phyloP scores from a whole-genome alignment of 2,113 vertebrate species.

The Daubentonia madagascariensis region DNA sequence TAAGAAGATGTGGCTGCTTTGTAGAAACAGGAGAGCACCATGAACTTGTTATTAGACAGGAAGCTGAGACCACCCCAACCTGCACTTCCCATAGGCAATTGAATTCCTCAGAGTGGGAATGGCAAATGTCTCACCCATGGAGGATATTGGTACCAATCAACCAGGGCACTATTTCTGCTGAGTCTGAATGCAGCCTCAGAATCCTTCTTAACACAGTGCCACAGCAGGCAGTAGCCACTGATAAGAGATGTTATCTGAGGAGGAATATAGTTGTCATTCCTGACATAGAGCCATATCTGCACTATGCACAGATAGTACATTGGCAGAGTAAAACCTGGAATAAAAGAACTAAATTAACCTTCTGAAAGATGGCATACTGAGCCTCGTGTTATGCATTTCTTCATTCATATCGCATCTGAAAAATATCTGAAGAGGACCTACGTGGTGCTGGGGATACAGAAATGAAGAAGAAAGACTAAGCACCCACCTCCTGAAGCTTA shows the following conservation, averaged over 20 bases:
- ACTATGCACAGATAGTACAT: neutral
- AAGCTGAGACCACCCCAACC: neutral
- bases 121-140: rapidly evolving
- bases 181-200: neutral
- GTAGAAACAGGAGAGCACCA: neutral
- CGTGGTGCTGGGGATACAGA: neutral
- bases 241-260: neutral
- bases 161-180: neutral
- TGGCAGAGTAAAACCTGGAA: neutral
- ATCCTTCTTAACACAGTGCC: neutral
- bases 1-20: neutral
- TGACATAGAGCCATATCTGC: neutral
- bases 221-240: neutral
- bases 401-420: neutral
- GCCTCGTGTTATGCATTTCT: neutral
- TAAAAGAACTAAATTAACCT: neutral
- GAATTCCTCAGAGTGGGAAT: neutral
- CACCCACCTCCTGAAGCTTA: neutral
- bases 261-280: neutral
- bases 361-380: neutral
- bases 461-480: neutral
- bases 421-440: neutral
- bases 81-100: neutral
- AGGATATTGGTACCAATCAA: neutral
- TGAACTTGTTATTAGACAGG: neutral